Evolutionary conservation across 2,797 vertebrate genomes (phyloP).

Genomic region (Typhlichthys subterraneus): DNA sequence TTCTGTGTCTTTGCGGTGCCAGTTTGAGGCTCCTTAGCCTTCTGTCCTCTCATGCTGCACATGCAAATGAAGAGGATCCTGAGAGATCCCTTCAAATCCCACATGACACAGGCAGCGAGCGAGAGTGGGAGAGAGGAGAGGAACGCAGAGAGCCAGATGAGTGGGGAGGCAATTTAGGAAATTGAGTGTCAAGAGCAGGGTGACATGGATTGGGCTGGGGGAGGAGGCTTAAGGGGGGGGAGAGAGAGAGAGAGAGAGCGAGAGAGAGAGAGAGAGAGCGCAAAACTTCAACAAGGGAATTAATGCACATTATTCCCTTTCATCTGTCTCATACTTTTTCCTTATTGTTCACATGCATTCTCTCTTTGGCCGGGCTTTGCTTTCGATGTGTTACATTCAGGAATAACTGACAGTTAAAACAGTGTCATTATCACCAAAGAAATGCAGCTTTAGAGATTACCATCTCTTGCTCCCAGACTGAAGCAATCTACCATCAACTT

Average conservation of each 20-base stretch:
- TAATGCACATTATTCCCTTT: constrained; percentile 63
- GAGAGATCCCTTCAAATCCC: constrained; percentile 70
- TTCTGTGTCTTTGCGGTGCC: constrained; percentile 65
- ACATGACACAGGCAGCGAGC: constrained; percentile 63
- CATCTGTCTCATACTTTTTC: constrained; percentile 60
- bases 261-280: constrained; percentile 46
- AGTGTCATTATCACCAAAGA: constrained; percentile 40
- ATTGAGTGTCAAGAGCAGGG: constrained; percentile 62
- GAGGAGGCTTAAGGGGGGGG: constrained; percentile 40
- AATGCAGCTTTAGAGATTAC: constrained; percentile 55
- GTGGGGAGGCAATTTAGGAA: constrained; percentile 74
- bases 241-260: constrained; percentile 43
- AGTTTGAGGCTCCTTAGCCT: constrained; percentile 69
- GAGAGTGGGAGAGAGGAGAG: constrained; percentile 61
- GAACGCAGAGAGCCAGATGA: constrained; percentile 67
- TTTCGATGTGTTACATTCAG: constrained; percentile 36
- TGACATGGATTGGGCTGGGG: constrained; percentile 47
- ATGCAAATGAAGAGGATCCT: constrained; percentile 74
- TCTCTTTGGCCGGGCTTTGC: constrained; percentile 56
- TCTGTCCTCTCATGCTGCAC: constrained; percentile 63
- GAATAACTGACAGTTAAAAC: constrained; percentile 22
- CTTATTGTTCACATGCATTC: constrained; percentile 59
- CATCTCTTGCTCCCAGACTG: constrained; percentile 52
- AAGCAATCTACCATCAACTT: constrained; percentile 57
- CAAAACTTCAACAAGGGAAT: constrained; percentile 61